Percentiles rank a stretch among this genome's conserved stretches.
Evolutionary conservation across 2,888 invertebrate species (phyloP).

Genomic region (Stenichneumon culpator): DNA sequence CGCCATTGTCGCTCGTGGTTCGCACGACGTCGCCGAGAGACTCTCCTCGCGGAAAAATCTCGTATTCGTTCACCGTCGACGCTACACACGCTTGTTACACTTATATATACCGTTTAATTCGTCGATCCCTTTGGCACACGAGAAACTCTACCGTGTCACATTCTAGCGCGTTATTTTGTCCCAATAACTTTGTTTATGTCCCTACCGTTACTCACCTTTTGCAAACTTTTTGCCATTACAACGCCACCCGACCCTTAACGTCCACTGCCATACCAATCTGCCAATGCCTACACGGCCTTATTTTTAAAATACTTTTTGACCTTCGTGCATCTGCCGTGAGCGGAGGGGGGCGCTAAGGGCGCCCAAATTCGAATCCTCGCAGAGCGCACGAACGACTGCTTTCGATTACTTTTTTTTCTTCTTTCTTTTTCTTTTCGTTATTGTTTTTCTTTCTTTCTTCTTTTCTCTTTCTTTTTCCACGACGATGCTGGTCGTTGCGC

Average conservation of each 20-base stretch:
- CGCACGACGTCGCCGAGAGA: slow-evolving; percentile 67
- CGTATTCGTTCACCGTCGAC: slow-evolving; percentile 26
- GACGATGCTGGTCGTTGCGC: background rate
- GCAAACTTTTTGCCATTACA: slow-evolving; percentile 93
- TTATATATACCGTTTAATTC: background rate
- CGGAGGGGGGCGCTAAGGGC: slow-evolving; percentile 79
- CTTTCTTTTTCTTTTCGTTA: background rate
- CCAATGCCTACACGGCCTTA: slow-evolving; percentile 81
- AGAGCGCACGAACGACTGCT: background rate
- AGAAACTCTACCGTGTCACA: background rate
- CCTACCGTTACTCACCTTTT: slow-evolving; percentile 89
- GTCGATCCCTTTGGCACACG: background rate
- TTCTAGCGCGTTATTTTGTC: background rate
- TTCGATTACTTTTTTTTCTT: background rate
- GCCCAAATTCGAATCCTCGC: slow-evolving; percentile 79
- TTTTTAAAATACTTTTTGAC: slow-evolving; percentile 85
- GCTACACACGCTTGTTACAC: slow-evolving; percentile 13
- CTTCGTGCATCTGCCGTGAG: slow-evolving; percentile 84
- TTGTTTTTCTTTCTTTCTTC: background rate
- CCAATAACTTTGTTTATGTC: background rate
- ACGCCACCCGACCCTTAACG: slow-evolving; percentile 92
- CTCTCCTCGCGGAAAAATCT: slow-evolving; percentile 73
- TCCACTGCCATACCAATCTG: slow-evolving; percentile 88
- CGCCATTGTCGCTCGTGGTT: slow-evolving; percentile 82
- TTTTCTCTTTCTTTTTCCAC: background rate